Evolutionary conservation across 1,140 invertebrate genomes (phyloP).

Genomic region (Alviniconcha marisindica): DNA sequence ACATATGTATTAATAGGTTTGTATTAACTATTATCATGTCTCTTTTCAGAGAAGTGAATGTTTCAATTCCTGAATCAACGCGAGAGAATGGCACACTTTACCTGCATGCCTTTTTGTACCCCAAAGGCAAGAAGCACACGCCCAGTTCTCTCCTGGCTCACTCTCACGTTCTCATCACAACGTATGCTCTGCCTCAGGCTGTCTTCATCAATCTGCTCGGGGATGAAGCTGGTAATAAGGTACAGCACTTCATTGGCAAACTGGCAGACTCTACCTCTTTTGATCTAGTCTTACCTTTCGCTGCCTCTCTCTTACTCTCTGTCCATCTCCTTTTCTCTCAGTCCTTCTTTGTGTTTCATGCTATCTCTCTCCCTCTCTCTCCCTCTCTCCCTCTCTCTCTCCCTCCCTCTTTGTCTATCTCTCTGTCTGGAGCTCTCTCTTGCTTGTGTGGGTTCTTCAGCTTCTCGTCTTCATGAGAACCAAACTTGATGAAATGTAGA

Average conservation of each 20-base stretch:
- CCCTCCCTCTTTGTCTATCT: too few relatives aligned
- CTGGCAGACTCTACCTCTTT: neutral
- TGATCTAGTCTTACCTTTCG: neutral
- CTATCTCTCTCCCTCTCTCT: too few relatives aligned
- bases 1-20: too few relatives aligned
- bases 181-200: constrained; percentile 84
- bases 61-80: constrained; percentile 81
- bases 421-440: too few relatives aligned
- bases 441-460: too few relatives aligned
- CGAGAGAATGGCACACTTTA: constrained; percentile 87
- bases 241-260: neutral
- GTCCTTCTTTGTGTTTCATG: too few relatives aligned
- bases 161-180: constrained; percentile 80
- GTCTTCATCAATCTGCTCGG: constrained; percentile 85
- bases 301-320: neutral
- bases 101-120: constrained; percentile 77
- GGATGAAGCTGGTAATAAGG: constrained; percentile 35
- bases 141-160: constrained; percentile 71
- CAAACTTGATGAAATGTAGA: too few relatives aligned
- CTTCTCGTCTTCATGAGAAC: too few relatives aligned
- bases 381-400: too few relatives aligned
- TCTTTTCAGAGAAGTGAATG: constrained; percentile 72
- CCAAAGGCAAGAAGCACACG: constrained; percentile 54
- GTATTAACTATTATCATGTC: too few relatives aligned
- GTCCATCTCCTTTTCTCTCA: too few relatives aligned